These are phyloP conservation scores for Chrysoperla carnea DNA, from an alignment of 1,140 invertebrate species.

Conservation along the genomic window DNA sequence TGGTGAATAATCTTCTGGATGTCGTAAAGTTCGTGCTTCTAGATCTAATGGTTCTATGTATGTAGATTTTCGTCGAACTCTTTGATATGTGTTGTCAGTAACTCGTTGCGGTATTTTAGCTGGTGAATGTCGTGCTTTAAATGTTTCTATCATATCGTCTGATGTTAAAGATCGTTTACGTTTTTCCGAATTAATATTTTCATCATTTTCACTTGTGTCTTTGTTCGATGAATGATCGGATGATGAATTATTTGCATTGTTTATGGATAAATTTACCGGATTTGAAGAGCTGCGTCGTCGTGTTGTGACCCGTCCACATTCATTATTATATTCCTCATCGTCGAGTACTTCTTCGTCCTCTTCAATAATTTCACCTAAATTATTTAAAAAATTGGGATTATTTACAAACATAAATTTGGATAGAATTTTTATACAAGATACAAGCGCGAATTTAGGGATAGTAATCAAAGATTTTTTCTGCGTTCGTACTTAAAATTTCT, in stretches of 20 bases:
- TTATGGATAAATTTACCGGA: constrained; percentile 58
- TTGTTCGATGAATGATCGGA: constrained; percentile 9
- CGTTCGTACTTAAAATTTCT: too few species aligned
- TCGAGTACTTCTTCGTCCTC: constrained; percentile 17
- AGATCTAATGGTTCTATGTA: constrained; percentile 40
- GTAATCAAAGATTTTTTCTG: too few species aligned
- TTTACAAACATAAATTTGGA: too few species aligned
- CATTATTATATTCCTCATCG: constrained; percentile 10
- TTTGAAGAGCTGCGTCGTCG: constrained; percentile 27
- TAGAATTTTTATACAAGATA: too few species aligned
- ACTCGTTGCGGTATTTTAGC: constrained; percentile 26
- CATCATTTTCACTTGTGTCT: constrained; percentile 17
- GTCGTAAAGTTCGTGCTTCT: constrained; percentile 30
- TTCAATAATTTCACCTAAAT: constrained; percentile 16
- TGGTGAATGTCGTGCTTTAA: constrained; percentile 24
- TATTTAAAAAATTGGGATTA: too few species aligned
- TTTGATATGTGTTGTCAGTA: constrained; percentile 23
- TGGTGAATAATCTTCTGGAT: constrained; percentile 34
- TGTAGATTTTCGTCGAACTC: constrained; percentile 39
- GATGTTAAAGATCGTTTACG: constrained; percentile 30
- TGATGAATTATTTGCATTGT: constrained; percentile 12
- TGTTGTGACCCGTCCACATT: constrained; percentile 4
- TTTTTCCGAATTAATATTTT: constrained; percentile 14
- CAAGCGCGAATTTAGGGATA: too few species aligned
- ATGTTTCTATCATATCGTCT: constrained; percentile 24